A percentile compares a stretch with the other conserved stretches of the same genome.
Conservation (phyloP, 2,113 vertebrate species). For the Neogale vison region DNA sequence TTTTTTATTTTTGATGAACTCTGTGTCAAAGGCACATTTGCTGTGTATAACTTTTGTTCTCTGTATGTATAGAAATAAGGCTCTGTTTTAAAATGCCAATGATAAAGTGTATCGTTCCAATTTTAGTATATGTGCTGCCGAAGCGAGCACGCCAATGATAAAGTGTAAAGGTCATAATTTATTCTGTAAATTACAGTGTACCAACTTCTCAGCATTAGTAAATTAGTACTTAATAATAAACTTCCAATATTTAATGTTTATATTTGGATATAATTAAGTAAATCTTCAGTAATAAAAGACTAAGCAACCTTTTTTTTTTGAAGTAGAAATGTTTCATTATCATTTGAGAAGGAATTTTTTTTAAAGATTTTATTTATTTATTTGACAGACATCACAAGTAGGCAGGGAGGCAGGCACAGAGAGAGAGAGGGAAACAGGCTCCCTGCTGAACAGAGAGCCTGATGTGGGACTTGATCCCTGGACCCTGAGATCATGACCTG, state of each 20-base stretch:
- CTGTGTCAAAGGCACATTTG: not conserved
- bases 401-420: no score
- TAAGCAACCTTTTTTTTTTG: not conserved
- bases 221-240: not conserved
- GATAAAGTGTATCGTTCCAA: not conserved
- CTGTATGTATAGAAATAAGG: not conserved
- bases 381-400: no score
- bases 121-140: no score
- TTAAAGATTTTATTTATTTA: no score
- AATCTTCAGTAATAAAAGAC: not conserved
- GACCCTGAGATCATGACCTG: no score
- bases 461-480: no score
- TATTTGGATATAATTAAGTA: not conserved
- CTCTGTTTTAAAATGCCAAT: not conserved
- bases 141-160: not conserved
- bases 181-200: not conserved
- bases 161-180: not conserved
- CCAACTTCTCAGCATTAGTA: not conserved
- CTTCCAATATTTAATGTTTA: not conserved
- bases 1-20: not conserved
- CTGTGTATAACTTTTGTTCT: not conserved
- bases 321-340: not conserved
- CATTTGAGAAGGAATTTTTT: not conserved
- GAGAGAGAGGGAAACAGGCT: no score
- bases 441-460: no score